Conservation (phyloP, 2,797 vertebrate species). For the Microctenopoma steveboyesi region DNA sequence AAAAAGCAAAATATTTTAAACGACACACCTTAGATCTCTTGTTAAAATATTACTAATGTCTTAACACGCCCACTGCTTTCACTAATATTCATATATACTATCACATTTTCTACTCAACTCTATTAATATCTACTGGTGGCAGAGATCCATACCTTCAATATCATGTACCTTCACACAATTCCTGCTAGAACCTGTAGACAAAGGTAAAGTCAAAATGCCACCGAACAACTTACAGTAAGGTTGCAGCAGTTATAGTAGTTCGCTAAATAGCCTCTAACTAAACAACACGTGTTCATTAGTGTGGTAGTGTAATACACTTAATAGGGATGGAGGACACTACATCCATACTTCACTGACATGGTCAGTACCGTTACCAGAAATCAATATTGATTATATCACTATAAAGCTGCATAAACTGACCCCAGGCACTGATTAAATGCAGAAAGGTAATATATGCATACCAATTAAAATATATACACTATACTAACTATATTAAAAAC, state of each 20-base stretch:
- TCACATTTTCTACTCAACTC: too few species aligned
- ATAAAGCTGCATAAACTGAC: too few species aligned
- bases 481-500: too few species aligned
- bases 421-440: too few species aligned
- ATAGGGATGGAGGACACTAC: too few species aligned
- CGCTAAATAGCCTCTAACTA: background rate
- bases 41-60: background rate
- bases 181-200: slow-evolving; percentile 59
- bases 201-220: slow-evolving; percentile 44
- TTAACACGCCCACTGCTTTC: background rate
- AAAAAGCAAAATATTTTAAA: background rate
- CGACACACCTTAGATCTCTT: background rate
- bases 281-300: too few species aligned
- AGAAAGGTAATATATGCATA: too few species aligned
- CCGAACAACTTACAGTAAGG: background rate
- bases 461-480: too few species aligned
- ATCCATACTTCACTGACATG: background rate
- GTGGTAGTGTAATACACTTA: too few species aligned
- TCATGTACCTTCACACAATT: slow-evolving; percentile 14
- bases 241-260: background rate
- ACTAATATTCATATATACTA: too few species aligned
- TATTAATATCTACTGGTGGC: background rate
- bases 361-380: too few species aligned
- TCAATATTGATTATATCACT: too few species aligned
- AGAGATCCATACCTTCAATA: slow-evolving; percentile 54